These are phyloP conservation scores for Chloropsis hardwickii DNA, from an alignment of 2,113 vertebrate genomes.

Conservation along the genomic window DNA sequence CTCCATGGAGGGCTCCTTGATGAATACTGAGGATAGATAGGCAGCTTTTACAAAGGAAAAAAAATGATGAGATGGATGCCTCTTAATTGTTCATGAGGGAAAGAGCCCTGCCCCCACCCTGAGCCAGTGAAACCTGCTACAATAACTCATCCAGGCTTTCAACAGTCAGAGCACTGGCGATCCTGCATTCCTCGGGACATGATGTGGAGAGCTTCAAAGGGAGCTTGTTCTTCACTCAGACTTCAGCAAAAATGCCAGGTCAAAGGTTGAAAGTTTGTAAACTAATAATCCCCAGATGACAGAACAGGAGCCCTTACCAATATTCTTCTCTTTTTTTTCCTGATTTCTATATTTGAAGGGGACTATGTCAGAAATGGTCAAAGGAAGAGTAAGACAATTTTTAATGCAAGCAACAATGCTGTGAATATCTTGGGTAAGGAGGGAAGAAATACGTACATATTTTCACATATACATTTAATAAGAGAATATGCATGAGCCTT, in stretches of 20 bases:
- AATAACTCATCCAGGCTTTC: constrained; percentile 54
- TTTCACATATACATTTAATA: not conserved
- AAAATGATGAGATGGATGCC: not conserved
- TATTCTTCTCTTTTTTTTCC: not conserved
- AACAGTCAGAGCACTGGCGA: not conserved
- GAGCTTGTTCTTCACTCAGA: constrained; percentile 42
- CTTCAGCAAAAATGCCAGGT: constrained; percentile 60
- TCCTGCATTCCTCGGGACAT: constrained; percentile 34
- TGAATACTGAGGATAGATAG: constrained; percentile 6
- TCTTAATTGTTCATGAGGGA: constrained; percentile 7
- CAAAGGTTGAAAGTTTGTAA: constrained; percentile 70
- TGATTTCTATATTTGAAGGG: not conserved
- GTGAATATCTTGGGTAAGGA: not conserved
- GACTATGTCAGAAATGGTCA: not conserved
- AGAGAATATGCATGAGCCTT: not conserved
- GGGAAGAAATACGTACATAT: not conserved
- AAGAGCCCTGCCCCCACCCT: not conserved
- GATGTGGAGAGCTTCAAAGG: constrained; percentile 69
- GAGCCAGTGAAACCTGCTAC: not conserved
- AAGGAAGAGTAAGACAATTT: not conserved
- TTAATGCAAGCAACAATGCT: not conserved
- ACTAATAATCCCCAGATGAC: constrained; percentile 72
- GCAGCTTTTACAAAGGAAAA: not conserved
- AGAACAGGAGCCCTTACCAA: constrained; percentile 47
- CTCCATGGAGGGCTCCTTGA: not conserved